phyloP scores from a whole-genome alignment of 2,797 vertebrate species.

The Gadopsis bispinosus region DNA sequence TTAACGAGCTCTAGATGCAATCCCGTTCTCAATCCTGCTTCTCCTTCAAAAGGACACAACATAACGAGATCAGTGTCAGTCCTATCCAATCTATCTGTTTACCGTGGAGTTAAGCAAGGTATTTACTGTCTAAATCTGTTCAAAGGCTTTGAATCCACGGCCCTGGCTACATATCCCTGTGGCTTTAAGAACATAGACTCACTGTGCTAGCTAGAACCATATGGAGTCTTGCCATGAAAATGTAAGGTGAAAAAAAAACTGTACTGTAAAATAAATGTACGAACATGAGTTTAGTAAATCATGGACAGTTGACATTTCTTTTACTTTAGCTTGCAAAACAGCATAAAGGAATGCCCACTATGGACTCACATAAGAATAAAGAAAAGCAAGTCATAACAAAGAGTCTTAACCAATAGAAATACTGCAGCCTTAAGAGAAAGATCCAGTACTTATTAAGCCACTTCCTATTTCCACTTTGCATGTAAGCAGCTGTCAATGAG shows the following conservation, averaged over 20 bases:
- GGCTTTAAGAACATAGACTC: constrained; percentile 23
- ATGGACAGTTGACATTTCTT: not conserved
- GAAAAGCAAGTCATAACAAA: not conserved
- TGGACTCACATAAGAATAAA: not conserved
- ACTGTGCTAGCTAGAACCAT: constrained; percentile 3
- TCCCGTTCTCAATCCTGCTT: constrained; percentile 57
- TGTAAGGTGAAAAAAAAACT: not conserved
- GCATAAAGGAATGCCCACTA: not conserved
- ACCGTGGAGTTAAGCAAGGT: constrained; percentile 66
- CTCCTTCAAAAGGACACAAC: constrained; percentile 55
- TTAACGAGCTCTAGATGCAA: constrained; percentile 58
- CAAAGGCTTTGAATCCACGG: constrained; percentile 61
- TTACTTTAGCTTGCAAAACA: not conserved
- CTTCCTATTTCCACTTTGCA: not conserved
- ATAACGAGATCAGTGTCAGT: constrained; percentile 71
- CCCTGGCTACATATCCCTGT: constrained; percentile 21
- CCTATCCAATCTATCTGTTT: constrained; percentile 67
- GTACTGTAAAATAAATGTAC: not conserved
- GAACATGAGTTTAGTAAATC: not conserved
- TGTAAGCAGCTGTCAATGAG: not conserved
- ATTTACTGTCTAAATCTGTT: constrained; percentile 70
- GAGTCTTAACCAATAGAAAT: not conserved
- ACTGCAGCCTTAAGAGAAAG: not conserved
- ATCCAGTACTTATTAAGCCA: not conserved
- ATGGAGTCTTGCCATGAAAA: not conserved